Conservation (phyloP, 2,797 vertebrate species). For the Enteromius trimaculatus region DNA sequence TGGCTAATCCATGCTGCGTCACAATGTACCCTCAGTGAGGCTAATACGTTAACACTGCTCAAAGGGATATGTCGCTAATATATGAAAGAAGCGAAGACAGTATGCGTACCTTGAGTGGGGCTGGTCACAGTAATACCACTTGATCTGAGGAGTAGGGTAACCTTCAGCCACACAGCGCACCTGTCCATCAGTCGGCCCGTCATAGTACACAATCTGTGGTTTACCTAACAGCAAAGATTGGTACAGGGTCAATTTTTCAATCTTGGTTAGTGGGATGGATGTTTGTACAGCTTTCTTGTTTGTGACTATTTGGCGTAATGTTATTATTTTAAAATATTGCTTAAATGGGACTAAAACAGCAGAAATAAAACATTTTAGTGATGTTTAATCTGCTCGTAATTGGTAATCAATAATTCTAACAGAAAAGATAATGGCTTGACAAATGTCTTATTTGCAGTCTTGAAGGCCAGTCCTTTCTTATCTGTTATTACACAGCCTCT, state of each 20-base stretch:
- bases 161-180: constrained; percentile 92
- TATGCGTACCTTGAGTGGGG: constrained; percentile 82
- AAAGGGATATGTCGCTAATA: not conserved
- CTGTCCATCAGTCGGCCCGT: constrained; percentile 85
- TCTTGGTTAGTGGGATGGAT: not conserved
- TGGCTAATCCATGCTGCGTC: constrained; percentile 30
- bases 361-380: not conserved
- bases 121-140: constrained; percentile 94
- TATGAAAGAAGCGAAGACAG: not conserved
- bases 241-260: constrained; percentile 35
- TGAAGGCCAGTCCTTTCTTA: constrained; percentile 14
- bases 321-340: constrained; percentile 10
- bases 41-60: constrained; percentile 17
- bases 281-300: constrained; percentile 13
- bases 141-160: constrained; percentile 90
- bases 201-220: constrained; percentile 87
- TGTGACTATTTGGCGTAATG: not conserved
- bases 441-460: constrained; percentile 16
- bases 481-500: constrained; percentile 1
- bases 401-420: not conserved
- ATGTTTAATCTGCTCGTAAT: not conserved
- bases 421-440: not conserved
- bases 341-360: not conserved
- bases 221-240: constrained; percentile 79
- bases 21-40: constrained; percentile 22